phyloP scores from a whole-genome alignment of 2,888 invertebrate species.

The Dryocosmus kuriphilus region DNA sequence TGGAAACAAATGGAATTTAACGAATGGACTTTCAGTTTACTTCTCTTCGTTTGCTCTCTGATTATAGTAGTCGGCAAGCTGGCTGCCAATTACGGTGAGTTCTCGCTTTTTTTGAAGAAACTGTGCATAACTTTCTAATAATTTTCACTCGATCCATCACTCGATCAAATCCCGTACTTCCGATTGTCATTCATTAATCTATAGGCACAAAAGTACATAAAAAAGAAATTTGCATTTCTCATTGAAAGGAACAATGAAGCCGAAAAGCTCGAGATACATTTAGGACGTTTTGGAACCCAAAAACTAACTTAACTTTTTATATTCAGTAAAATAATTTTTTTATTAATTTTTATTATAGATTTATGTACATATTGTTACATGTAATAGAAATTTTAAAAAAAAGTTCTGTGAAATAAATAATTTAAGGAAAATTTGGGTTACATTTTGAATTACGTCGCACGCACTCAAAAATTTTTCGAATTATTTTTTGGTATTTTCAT shows the following conservation, averaged over 20 bases:
- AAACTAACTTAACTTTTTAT: background rate
- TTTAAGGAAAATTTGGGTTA: background rate
- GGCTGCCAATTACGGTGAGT: slow-evolving; percentile 31
- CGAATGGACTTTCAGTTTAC: slow-evolving; percentile 25
- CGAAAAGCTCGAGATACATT: too few species aligned
- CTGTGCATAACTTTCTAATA: background rate
- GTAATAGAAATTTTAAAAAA: background rate
- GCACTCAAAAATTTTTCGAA: background rate
- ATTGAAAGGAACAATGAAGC: background rate
- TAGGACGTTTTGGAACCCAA: background rate
- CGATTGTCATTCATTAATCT: background rate
- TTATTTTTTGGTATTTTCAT: background rate
- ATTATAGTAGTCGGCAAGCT: slow-evolving; percentile 17
- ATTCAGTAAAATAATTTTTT: background rate
- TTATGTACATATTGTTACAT: background rate
- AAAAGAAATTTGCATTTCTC: background rate
- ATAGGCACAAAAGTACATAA: background rate
- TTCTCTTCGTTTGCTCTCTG: slow-evolving; percentile 31
- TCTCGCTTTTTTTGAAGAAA: background rate
- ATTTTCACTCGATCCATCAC: background rate
- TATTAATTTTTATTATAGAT: background rate
- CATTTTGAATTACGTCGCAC: background rate
- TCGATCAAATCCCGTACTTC: background rate
- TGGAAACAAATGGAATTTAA: slow-evolving; percentile 27
- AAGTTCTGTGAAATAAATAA: background rate